Percentiles rank a stretch among this genome's conserved stretches.
phyloP scores from a whole-genome alignment of 2,113 vertebrate species.

The Chrysochloris asiatica region DNA sequence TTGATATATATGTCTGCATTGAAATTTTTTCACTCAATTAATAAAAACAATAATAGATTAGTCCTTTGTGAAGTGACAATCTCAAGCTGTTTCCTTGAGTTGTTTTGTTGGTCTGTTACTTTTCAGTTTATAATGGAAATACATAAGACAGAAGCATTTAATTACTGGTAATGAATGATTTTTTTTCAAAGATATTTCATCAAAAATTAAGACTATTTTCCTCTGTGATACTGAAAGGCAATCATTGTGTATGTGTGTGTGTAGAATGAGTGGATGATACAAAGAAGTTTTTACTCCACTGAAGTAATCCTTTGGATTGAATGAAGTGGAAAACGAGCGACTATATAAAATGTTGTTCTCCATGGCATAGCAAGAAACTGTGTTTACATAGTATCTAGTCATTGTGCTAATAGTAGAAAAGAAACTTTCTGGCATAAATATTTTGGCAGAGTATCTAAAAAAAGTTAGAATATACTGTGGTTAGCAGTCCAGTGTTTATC shows the following conservation, averaged over 20 bases:
- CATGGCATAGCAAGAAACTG: background rate
- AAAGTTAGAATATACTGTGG: background rate
- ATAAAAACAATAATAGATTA: background rate
- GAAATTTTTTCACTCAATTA: background rate
- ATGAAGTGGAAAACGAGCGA: background rate
- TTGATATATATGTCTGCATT: background rate
- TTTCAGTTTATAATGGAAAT: conserved; percentile 28
- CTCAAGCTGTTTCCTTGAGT: background rate
- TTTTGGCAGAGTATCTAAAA: background rate
- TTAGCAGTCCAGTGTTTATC: too few species aligned
- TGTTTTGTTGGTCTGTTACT: background rate
- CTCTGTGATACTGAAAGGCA: background rate
- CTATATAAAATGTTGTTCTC: background rate
- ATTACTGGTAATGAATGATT: background rate
- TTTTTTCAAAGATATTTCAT: background rate
- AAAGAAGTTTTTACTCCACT: background rate
- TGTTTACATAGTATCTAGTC: background rate
- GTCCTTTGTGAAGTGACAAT: background rate
- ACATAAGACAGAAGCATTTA: background rate
- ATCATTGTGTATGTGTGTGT: background rate
- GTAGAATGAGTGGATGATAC: background rate
- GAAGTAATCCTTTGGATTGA: background rate
- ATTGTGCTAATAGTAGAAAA: background rate
- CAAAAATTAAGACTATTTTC: background rate
- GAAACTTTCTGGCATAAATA: background rate